These are phyloP conservation scores for Balanococcus diminutus DNA, from an alignment of 2,888 invertebrate genomes.

Conservation along the genomic window DNA sequence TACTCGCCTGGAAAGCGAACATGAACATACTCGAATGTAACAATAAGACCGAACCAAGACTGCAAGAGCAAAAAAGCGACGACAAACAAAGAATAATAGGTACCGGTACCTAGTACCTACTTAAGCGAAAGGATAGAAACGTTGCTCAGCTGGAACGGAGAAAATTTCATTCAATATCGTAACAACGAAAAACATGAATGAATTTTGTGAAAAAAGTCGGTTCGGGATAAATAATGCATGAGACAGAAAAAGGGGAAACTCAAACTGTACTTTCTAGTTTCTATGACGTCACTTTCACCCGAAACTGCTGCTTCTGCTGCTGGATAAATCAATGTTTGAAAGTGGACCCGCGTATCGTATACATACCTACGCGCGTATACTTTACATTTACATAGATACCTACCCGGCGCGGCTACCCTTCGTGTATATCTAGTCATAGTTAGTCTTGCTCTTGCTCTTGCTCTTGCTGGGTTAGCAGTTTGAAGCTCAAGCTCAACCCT, in stretches of 20 bases:
- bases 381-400: no score
- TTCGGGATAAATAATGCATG: constrained; percentile 26
- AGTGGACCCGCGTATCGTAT: background rate
- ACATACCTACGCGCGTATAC: no score
- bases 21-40: no score
- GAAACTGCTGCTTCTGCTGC: background rate
- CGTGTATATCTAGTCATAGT: no score
- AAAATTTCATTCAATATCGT: background rate
- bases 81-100: background rate
- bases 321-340: constrained; percentile 14
- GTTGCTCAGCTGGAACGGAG: background rate
- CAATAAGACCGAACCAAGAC: no score
- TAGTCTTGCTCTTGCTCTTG: no score
- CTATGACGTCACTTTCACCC: background rate
- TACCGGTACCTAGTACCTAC: background rate
- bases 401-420: no score
- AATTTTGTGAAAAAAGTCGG: background rate
- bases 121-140: background rate
- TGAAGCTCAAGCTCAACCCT: no score
- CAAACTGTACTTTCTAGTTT: no score
- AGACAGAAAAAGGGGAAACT: background rate
- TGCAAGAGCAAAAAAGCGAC: no score
- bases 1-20: no score
- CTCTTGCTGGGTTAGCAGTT: no score
- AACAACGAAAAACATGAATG: background rate